Conservation (phyloP, 2,797 vertebrate genomes). For the Micropoecilia bifurca region DNA sequence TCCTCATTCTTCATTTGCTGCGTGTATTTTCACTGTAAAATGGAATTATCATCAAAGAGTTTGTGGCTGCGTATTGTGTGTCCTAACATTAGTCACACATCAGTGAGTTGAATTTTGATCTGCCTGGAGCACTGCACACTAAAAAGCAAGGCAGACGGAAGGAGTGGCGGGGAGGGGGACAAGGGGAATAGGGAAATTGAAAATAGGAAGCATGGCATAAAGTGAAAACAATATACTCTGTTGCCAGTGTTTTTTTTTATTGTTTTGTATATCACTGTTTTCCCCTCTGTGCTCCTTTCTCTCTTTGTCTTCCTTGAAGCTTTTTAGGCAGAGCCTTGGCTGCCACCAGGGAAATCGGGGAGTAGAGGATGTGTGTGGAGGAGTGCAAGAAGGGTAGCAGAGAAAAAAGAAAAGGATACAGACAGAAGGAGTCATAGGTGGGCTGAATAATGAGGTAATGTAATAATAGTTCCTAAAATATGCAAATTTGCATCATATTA, state of each 20-base stretch:
- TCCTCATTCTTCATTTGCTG: conserved; percentile 67
- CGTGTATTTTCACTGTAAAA: conserved; percentile 78
- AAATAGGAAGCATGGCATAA: conserved; percentile 72
- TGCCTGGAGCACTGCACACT: conserved; percentile 73
- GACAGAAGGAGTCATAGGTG: conserved; percentile 40
- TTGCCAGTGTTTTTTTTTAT: conserved; percentile 54
- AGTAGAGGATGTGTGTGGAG: conserved; percentile 59
- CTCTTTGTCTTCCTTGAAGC: conserved; percentile 70
- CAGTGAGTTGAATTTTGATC: conserved; percentile 79
- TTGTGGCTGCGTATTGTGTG: conserved; percentile 75
- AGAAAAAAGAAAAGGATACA: conserved; percentile 11
- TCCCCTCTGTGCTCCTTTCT: conserved; percentile 39
- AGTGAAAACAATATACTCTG: conserved; percentile 69
- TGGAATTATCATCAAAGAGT: conserved; percentile 83
- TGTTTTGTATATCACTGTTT: conserved; percentile 41
- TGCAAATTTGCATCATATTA: conserved; percentile 32
- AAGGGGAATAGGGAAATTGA: conserved; percentile 54
- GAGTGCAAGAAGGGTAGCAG: conserved; percentile 29
- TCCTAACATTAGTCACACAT: conserved; percentile 81
- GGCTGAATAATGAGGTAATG: conserved; percentile 71
- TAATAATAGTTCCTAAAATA: conserved; percentile 54
- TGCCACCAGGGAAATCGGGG: conserved; percentile 68
- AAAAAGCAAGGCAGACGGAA: conserved; percentile 68
- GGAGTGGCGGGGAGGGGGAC: conserved; percentile 33
- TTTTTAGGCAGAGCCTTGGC: conserved; percentile 65